These are phyloP conservation scores for Rhegmatorhina hoffmannsi DNA, from an alignment of 2,113 vertebrate species.

Conservation along the genomic window DNA sequence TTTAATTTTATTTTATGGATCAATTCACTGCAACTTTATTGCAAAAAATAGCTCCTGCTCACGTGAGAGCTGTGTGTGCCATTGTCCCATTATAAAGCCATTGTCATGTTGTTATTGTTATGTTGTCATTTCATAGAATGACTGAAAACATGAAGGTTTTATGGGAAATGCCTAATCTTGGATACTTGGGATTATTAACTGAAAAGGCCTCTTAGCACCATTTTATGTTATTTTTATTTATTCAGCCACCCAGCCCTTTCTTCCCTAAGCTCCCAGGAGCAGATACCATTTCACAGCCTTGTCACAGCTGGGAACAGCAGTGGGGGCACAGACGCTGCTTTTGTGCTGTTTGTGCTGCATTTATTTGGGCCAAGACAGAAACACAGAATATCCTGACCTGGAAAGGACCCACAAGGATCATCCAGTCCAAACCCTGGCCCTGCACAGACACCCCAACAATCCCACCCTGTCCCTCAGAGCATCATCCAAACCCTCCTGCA, in stretches of 20 bases:
- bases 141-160: slow-evolving; percentile 5
- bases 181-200: slow-evolving; percentile 5
- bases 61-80: neutral
- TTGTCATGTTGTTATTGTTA: neutral
- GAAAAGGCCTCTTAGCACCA: neutral
- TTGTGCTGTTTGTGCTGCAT: neutral
- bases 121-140: neutral
- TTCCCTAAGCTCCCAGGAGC: neutral
- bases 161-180: slow-evolving; percentile 15
- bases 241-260: slow-evolving; percentile 6
- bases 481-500: neutral
- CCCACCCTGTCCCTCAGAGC: neutral
- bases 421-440: neutral
- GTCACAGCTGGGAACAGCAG: neutral
- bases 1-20: neutral
- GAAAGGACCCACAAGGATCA: neutral
- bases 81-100: slow-evolving; percentile 10
- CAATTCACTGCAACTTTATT: slow-evolving; percentile 1
- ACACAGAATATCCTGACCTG: neutral
- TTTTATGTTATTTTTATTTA: slow-evolving; percentile 32
- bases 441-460: neutral
- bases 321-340: neutral
- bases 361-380: neutral
- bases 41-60: neutral
- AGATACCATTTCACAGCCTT: neutral